Percentiles rank a stretch among this genome's conserved stretches.
Evolutionary conservation across 2,888 invertebrate genomes (phyloP).

Genomic region (Anthoptus insignis): DNA sequence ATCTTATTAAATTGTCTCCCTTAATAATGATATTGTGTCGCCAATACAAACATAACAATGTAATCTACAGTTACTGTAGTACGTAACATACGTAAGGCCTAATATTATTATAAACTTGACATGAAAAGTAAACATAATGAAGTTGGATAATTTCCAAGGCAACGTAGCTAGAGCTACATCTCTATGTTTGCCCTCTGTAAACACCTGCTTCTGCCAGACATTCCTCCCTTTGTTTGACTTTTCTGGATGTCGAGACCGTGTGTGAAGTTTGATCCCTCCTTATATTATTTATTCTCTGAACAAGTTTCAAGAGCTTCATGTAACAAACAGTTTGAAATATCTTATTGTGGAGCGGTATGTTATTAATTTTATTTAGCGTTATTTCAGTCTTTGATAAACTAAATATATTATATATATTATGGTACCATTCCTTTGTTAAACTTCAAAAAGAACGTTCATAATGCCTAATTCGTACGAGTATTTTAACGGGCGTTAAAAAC

Average conservation of each 20-base stretch:
- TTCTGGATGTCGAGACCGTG: conserved; percentile 53
- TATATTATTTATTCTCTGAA: conserved; percentile 34
- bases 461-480: no score
- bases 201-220: conserved; percentile 62
- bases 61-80: no score
- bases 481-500: no score
- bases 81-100: background rate
- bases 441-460: no score
- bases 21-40: no score
- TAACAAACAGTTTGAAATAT: conserved; percentile 31
- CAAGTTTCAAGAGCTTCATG: conserved; percentile 22
- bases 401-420: no score
- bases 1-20: no score
- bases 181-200: conserved; percentile 65
- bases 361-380: no score
- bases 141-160: conserved; percentile 64
- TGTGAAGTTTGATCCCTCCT: conserved; percentile 42
- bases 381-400: no score
- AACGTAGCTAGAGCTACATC: conserved; percentile 57
- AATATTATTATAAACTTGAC: background rate
- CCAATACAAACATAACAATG: no score
- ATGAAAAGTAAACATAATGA: conserved; percentile 13
- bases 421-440: no score
- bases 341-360: conserved; percentile 9
- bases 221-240: conserved; percentile 60